Conservation (phyloP, 2,797 vertebrate species). For the Phalloptychus januarius region DNA sequence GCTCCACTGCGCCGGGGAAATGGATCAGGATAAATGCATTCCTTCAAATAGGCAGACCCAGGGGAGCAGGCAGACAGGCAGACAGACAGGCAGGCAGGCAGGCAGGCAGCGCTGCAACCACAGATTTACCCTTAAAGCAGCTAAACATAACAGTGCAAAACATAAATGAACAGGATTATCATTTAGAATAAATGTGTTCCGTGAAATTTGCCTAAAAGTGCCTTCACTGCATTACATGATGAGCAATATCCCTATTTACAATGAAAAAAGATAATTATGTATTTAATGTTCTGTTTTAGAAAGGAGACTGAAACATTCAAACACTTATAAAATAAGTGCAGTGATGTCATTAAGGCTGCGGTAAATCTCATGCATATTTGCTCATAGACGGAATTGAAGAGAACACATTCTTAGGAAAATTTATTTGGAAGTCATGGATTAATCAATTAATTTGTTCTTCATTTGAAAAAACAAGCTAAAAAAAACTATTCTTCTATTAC, state of each 20-base stretch:
- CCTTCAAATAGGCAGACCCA: constrained; percentile 76
- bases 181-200: neutral
- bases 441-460: neutral
- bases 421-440: neutral
- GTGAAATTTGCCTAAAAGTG: neutral
- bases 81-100: constrained; percentile 31
- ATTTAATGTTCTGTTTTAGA: neutral
- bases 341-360: neutral
- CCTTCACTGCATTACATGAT: neutral
- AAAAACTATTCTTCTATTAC: neutral
- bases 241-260: neutral
- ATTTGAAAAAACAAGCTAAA: neutral
- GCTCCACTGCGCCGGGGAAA: constrained; percentile 78
- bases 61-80: constrained; percentile 33
- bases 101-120: neutral
- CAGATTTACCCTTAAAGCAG: neutral
- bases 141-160: neutral
- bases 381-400: neutral
- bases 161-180: neutral
- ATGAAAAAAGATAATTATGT: neutral
- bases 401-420: neutral
- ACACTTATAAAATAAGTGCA: neutral
- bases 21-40: constrained; percentile 76
- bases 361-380: neutral
- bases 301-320: neutral